Evolutionary conservation across 2,113 vertebrate species (phyloP).

Genomic region (Tragelaphus strepsiceros): DNA sequence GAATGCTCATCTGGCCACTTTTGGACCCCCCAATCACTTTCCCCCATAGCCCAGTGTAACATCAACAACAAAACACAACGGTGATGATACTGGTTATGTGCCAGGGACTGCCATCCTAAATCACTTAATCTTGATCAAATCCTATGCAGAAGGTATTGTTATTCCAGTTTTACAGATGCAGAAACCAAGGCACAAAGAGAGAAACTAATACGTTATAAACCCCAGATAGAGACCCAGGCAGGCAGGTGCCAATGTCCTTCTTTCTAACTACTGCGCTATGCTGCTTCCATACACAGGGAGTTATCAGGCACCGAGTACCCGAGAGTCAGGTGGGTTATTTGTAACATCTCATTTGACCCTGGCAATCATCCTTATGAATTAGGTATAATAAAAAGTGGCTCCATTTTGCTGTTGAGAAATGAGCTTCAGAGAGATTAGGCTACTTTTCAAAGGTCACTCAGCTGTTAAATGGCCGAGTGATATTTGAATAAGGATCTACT

Average conservation of each 20-base stretch:
- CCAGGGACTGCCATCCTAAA: neutral
- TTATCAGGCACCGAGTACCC: neutral
- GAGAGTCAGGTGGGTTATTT: neutral
- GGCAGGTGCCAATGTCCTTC: neutral
- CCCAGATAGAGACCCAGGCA: neutral
- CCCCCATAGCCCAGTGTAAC: accelerated
- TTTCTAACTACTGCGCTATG: accelerated
- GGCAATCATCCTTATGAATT: neutral
- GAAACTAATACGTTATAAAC: neutral
- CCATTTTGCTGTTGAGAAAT: neutral
- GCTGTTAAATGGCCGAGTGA: neutral
- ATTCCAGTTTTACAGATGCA: neutral
- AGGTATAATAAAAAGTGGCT: neutral
- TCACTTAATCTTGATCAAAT: neutral
- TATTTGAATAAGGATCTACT: neutral
- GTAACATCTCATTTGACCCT: neutral
- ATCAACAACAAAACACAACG: accelerated
- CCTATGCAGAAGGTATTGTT: neutral
- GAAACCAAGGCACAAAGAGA: neutral
- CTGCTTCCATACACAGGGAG: neutral
- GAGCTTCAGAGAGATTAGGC: neutral
- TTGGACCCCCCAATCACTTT: neutral
- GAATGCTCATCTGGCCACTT: neutral
- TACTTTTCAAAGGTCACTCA: neutral
- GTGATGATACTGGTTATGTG: too few relatives aligned